Conservation (phyloP, 1,140 invertebrate species). For the Diorhabda elongata region DNA sequence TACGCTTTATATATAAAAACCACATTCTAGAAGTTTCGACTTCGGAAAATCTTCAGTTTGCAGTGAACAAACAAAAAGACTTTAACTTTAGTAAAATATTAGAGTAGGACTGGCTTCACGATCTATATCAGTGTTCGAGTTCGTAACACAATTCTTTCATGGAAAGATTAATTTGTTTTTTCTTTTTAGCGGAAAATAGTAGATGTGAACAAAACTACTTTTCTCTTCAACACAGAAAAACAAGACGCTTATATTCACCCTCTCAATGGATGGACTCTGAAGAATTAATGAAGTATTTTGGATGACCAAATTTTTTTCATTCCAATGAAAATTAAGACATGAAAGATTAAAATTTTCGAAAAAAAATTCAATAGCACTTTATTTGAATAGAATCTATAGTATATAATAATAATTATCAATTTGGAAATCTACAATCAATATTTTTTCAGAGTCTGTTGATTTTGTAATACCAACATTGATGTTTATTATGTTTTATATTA, state of each 20-base stretch:
- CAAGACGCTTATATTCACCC: conserved; percentile 1
- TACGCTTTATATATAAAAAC: no score
- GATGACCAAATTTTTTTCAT: neutral
- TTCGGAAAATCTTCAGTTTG: no score
- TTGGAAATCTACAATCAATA: neutral
- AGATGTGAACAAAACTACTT: neutral
- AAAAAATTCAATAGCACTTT: neutral
- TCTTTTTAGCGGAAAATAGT: neutral
- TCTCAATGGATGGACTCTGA: neutral
- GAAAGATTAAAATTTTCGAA: neutral
- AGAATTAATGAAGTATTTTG: neutral
- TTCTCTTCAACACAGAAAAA: neutral
- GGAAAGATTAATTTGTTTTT: neutral
- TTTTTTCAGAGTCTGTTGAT: no score
- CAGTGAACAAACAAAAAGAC: no score
- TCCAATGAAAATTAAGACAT: neutral
- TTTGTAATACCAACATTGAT: no score
- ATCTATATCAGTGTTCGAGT: no score
- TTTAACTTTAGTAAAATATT: neutral
- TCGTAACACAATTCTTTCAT: neutral
- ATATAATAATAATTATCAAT: neutral
- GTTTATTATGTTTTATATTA: no score
- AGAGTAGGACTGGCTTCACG: neutral
- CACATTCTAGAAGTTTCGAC: no score
- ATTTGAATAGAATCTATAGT: neutral